Conservation (phyloP, 1,140 invertebrate genomes). For the Drosophila carrolli region DNA sequence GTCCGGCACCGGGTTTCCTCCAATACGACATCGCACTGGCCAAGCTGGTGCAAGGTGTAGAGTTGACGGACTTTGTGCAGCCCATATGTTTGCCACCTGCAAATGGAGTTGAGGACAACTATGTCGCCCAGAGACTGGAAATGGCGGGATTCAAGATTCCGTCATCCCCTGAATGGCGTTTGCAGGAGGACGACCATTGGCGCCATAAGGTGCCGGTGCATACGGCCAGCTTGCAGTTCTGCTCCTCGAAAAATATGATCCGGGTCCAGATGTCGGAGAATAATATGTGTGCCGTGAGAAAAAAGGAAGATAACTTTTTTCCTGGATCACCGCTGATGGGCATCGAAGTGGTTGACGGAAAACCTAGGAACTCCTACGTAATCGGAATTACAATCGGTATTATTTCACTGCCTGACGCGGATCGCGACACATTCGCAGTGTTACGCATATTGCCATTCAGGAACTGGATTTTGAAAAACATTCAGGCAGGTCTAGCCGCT, state of each 20-base stretch:
- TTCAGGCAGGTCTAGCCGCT: background rate
- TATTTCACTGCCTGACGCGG: too few relatives aligned
- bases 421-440: background rate
- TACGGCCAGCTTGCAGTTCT: constrained; percentile 6
- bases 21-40: constrained; percentile 23
- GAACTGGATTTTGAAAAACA: constrained; percentile 22
- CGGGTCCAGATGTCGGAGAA: background rate
- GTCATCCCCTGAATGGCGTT: background rate
- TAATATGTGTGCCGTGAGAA: background rate
- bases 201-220: constrained; percentile 2
- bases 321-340: constrained; percentile 28
- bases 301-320: background rate
- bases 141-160: constrained; percentile 4
- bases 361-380: constrained; percentile 14
- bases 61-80: constrained; percentile 4
- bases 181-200: background rate
- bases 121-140: constrained; percentile 13
- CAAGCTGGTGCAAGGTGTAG: constrained; percentile 2
- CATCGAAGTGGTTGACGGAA: background rate
- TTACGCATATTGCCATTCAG: constrained; percentile 7
- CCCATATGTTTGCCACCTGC: constrained; percentile 29
- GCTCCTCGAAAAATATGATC: background rate
- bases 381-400: constrained; percentile 4
- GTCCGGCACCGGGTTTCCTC: background rate
- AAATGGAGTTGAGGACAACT: background rate